A percentile compares a stretch with the other conserved stretches of the same genome.
phyloP scores from a whole-genome alignment of 2,113 vertebrate species.

The Gobio gobio region DNA sequence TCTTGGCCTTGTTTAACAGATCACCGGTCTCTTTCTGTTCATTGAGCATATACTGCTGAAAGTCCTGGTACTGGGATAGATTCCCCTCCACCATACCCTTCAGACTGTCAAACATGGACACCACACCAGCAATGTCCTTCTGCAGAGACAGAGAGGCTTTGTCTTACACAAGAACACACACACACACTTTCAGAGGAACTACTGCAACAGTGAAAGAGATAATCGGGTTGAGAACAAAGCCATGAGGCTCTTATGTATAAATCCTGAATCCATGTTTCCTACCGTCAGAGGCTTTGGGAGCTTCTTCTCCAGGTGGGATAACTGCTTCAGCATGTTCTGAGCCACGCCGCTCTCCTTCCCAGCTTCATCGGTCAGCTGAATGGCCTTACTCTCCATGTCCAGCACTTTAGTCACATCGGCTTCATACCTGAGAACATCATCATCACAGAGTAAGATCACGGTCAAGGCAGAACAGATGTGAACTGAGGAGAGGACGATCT shows the following conservation, averaged over 20 bases:
- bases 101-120: conserved; percentile 53
- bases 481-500: neutral
- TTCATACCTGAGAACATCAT: conserved; percentile 65
- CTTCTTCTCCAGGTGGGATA: conserved; percentile 59
- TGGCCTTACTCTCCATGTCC: conserved; percentile 62
- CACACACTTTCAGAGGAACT: neutral
- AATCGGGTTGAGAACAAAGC: neutral
- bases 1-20: conserved; percentile 59
- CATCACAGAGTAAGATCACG: neutral
- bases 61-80: conserved; percentile 38
- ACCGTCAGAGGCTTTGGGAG: conserved; percentile 66
- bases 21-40: conserved; percentile 36
- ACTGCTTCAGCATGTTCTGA: conserved; percentile 57
- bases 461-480: neutral
- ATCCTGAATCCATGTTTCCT: neutral
- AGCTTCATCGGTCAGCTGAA: conserved; percentile 59
- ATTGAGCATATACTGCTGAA: conserved; percentile 48
- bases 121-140: conserved; percentile 58
- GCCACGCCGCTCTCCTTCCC: conserved; percentile 65
- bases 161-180: too few species aligned
- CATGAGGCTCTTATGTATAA: neutral
- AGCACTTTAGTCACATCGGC: conserved; percentile 58
- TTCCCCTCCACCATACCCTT: conserved; percentile 42
- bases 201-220: too few species aligned
- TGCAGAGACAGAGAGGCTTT: conserved; percentile 37